Percentiles rank a stretch among this genome's conserved stretches.
These are phyloP conservation scores for Rhinopomastus cyanomelas DNA, from an alignment of 2,113 vertebrate genomes.

Conservation along the genomic window DNA sequence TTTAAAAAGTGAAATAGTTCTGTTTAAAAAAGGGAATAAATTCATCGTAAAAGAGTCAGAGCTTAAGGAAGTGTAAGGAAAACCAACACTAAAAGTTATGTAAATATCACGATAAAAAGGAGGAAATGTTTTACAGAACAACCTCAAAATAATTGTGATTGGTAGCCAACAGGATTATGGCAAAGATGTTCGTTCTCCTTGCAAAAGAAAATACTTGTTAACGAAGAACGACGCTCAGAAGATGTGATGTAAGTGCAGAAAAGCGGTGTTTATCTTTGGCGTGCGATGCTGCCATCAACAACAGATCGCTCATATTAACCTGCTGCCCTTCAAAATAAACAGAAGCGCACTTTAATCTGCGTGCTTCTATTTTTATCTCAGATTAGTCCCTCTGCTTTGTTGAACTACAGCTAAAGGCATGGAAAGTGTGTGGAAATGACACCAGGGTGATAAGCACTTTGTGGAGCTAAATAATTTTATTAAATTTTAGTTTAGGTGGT, in stretches of 20 bases:
- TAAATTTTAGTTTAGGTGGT: slow-evolving; percentile 53
- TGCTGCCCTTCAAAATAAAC: slow-evolving; percentile 74
- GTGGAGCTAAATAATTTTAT: slow-evolving; percentile 54
- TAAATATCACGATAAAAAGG: background rate
- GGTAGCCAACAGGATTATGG: slow-evolving; percentile 4
- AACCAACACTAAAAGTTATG: background rate
- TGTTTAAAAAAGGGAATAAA: background rate
- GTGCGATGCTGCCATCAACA: slow-evolving; percentile 70
- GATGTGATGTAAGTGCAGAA: slow-evolving; percentile 62
- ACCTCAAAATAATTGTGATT: background rate
- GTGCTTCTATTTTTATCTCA: slow-evolving; percentile 67
- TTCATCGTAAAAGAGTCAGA: background rate
- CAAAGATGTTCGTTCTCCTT: slow-evolving; percentile 9
- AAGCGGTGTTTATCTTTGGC: slow-evolving; percentile 67
- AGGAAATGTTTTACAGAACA: background rate
- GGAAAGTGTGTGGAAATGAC: slow-evolving; percentile 58
- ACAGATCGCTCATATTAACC: slow-evolving; percentile 57
- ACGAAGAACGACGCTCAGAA: slow-evolving; percentile 66
- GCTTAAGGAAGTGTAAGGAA: background rate
- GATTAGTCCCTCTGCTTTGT: slow-evolving; percentile 43
- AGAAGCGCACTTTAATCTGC: slow-evolving; percentile 58
- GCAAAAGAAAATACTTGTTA: slow-evolving; percentile 54
- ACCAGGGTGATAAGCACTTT: slow-evolving; percentile 58
- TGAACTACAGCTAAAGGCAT: slow-evolving; percentile 48
- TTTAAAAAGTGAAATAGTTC: background rate